phyloP scores from a whole-genome alignment of 2,888 invertebrate species.

The Papilio demoleus region DNA sequence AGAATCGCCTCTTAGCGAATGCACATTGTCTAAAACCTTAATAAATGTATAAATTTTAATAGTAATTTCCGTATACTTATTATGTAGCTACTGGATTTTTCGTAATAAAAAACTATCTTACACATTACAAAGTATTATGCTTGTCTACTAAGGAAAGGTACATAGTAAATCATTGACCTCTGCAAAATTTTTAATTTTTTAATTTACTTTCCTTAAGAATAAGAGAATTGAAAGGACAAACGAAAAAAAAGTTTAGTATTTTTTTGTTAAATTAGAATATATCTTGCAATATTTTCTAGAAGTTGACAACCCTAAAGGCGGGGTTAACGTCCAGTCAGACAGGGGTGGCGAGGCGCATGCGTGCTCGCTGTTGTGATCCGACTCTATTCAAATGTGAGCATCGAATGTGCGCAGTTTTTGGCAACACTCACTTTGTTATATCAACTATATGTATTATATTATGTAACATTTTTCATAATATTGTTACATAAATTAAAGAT shows the following conservation, averaged over 20 bases:
- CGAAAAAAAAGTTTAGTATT: not conserved
- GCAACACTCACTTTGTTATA: slow-evolving; percentile 21
- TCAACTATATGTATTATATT: slow-evolving; percentile 12
- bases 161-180: too few species aligned
- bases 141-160: too few species aligned
- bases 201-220: not conserved
- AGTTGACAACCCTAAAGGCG: slow-evolving; percentile 31
- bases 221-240: not conserved
- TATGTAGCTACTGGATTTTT: too few species aligned
- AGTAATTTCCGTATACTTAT: too few species aligned
- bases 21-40: too few species aligned
- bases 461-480: slow-evolving; percentile 15
- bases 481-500: too few species aligned
- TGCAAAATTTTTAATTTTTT: not conserved
- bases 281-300: not conserved
- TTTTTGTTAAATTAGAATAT: not conserved
- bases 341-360: slow-evolving; percentile 46
- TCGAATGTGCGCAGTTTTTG: slow-evolving; percentile 36
- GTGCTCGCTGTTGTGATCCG: slow-evolving; percentile 42
- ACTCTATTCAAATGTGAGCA: slow-evolving; percentile 40
- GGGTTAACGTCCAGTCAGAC: slow-evolving; percentile 46
- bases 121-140: too few species aligned
- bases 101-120: too few species aligned
- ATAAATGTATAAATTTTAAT: too few species aligned
- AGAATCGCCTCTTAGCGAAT: too few species aligned